Base-by-base conservation (phyloP, 2,888 invertebrate species). In the Acheta domesticus region DNA sequence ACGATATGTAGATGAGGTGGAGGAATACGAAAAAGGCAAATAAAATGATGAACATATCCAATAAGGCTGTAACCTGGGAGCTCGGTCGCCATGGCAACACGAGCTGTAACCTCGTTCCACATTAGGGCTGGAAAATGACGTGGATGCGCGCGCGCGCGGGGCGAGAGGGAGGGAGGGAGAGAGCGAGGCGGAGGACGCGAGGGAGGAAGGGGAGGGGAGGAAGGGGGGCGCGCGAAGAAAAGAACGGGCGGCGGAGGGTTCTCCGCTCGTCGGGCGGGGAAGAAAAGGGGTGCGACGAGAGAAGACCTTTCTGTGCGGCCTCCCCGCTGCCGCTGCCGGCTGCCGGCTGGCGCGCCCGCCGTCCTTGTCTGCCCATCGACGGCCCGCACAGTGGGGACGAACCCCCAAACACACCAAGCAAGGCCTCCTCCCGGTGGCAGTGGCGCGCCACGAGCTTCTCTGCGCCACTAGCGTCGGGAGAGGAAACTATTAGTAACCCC, bases 11-110 rank as follows among this genome's bases (percentile, higher is more conserved):
- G 62, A 62, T 62, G 14, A 62, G 62, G 62, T 62, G 62, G 62
- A 62, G 62, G 62, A 62, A 62, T 62, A 62, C 16, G 75, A 79
- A 80, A 74, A 74, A 76, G 77, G 74, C 79, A 79, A 80, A 80
- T 80, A 80, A 80, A 80, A 80, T 79, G 79, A 48, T 79, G 77
- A 81, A 81, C 81, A 81, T 81, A 81, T 81, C 81, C 81, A 81
- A 81, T 81, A 81, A 81, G 81, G 80, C 79, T 77, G 75, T 48
- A 79, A 80, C 80, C 81, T 80, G 80, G 80, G 49, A 78, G 79
- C 79, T 74, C 48, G 76, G 81, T 81, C 23, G 75, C 77, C 80
- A 81, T 81, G 77, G 81, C 79, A 78, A 81, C 81, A 49, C 73
- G 49, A 78, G 81, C 50, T 75, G 80, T 81, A 80, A 80, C 81